These are phyloP conservation scores for Pachyrhynchus sulphureomaculatus DNA, from an alignment of 1,140 invertebrate genomes.

Conservation along the genomic window DNA sequence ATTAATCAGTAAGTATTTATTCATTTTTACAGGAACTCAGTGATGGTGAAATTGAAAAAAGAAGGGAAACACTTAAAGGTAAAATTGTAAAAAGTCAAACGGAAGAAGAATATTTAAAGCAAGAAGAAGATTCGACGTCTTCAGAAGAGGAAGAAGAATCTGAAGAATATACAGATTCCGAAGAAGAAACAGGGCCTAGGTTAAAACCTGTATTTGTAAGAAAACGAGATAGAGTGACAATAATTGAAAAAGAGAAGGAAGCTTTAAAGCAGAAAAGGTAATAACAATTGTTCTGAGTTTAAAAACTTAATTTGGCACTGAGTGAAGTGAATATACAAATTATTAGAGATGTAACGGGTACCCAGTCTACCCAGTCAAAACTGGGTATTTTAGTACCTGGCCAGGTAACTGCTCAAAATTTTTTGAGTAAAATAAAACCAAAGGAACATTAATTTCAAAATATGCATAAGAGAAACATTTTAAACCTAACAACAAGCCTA, in stretches of 20 bases:
- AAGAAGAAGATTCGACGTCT: slow-evolving; percentile 73
- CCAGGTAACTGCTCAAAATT: no score
- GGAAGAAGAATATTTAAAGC: slow-evolving; percentile 61
- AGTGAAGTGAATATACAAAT: no score
- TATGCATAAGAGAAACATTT: no score
- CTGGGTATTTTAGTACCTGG: no score
- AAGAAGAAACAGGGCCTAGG: slow-evolving; percentile 83
- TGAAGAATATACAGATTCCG: slow-evolving; percentile 82
- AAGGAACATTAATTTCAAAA: no score
- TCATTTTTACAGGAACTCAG: slow-evolving; percentile 57
- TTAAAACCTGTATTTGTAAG: slow-evolving; percentile 97
- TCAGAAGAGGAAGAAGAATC: slow-evolving; percentile 69
- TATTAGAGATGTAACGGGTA: no score
- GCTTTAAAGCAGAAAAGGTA: slow-evolving; percentile 74
- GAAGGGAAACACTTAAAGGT: slow-evolving; percentile 66
- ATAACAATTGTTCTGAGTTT: background rate
- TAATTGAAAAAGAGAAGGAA: slow-evolving; percentile 92
- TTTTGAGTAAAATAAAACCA: no score
- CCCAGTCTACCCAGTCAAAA: no score
- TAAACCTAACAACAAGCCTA: no score
- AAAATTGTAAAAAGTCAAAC: slow-evolving; percentile 66
- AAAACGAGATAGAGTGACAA: slow-evolving; percentile 91
- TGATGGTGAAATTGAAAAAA: slow-evolving; percentile 80
- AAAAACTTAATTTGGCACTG: no score
- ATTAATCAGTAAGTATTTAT: no score